Evolutionary conservation across 2,113 vertebrate genomes (phyloP), one percentile per base, ranked within the genome.

Genomic region (Anarrhichthys ocellatus): DNA sequence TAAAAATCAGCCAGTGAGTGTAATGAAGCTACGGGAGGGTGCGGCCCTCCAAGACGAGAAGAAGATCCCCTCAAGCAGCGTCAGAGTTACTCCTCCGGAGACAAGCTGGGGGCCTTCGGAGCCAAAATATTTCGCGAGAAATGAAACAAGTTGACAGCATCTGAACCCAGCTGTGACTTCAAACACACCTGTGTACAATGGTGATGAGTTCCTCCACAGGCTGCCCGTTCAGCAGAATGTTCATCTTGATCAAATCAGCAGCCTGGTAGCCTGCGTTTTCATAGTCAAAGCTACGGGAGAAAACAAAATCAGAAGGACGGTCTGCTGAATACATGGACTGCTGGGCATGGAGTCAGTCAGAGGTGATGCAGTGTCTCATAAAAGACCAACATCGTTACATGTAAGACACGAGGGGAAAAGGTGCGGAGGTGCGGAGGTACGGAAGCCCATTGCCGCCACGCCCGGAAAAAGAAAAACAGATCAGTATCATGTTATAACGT

Each of bases 181-280:
- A 36, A 42, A 75, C 92, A 22, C 95, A 98, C 98, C 75, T 96
- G 93, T 99, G 97, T 61, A 96, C 93, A 44, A 99, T 87, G 2
- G 96, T 97, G 73, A 94, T 91, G 66, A 99, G 94, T 80, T 99
- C 98, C 86, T 99, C 98, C 70, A 99, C 97, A 7, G 92, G 83
- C 54, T 90, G 96, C 72, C 98, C 97, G 80, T 99, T 99, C 75
- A 99, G 84, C 29, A 99, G 94, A 91, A 99, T 95, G 82, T 99
- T 97, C 96, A 99, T 97, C 95, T 97, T 99, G 68, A 98, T 93
- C 84, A 99, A 92, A 46, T 98, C 96, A 80, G 98, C 97, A 14
- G 94, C 6, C 91, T 98, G 96, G 90, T 98, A 99, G 48, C 97
- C 97, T 54, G 97, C 96, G 78, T 97, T 97, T 94, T 99, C 98